Evolutionary conservation across 2,888 invertebrate genomes (phyloP).

Genomic region (Drosophila macrospina): DNA sequence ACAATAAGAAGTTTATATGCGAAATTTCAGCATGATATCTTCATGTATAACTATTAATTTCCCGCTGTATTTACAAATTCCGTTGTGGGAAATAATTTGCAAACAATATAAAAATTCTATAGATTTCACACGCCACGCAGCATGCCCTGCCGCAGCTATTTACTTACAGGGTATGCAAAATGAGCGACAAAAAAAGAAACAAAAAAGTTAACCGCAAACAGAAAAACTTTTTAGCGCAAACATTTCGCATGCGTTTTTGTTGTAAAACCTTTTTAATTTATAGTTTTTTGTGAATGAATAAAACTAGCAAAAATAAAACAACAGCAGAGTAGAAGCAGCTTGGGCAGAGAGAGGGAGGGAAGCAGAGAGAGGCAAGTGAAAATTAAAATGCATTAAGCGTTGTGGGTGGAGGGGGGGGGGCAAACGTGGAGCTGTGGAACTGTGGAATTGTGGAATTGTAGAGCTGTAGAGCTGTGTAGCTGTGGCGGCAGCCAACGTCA

Average conservation of each 20-base stretch:
- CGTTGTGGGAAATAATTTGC: too few relatives aligned
- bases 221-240: conserved; percentile 43
- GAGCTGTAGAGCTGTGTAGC: too few relatives aligned
- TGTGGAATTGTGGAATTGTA: too few relatives aligned
- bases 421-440: not conserved
- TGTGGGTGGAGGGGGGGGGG: conserved; percentile 46
- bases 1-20: too few relatives aligned
- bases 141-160: not conserved
- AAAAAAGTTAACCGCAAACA: conserved; percentile 23
- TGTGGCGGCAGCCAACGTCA: conserved; percentile 31
- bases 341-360: not conserved
- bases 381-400: conserved; percentile 71
- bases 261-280: conserved; percentile 65
- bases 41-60: too few relatives aligned
- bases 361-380: conserved; percentile 34
- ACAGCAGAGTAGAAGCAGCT: not conserved
- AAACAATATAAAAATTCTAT: too few relatives aligned
- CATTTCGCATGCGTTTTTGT: conserved; percentile 49
- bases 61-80: too few relatives aligned
- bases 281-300: conserved; percentile 48
- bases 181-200: not conserved
- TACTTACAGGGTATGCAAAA: conserved; percentile 34
- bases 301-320: not conserved
- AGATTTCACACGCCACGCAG: too few relatives aligned
- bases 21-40: too few relatives aligned